Percentiles rank a stretch among this genome's conserved stretches.
These are phyloP conservation scores for Panthera tigris DNA, from an alignment of 2,113 vertebrate species.

Conservation along the genomic window DNA sequence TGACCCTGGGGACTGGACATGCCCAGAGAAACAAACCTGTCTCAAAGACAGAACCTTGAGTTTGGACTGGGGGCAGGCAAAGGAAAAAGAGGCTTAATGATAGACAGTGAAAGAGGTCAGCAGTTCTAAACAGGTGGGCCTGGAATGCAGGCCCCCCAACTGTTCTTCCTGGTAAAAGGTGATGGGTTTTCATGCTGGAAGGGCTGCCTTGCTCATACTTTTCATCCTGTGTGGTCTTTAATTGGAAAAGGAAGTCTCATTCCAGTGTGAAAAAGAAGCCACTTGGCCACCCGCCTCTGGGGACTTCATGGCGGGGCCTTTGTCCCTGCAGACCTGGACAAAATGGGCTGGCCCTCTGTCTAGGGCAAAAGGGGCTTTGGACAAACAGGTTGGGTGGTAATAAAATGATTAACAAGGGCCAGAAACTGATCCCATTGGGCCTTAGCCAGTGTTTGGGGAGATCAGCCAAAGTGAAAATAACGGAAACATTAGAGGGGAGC, in stretches of 20 bases:
- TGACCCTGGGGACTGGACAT: neutral
- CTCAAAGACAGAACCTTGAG: neutral
- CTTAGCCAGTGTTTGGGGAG: neutral
- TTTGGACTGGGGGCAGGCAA: neutral
- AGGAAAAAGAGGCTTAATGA: neutral
- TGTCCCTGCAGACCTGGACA: neutral
- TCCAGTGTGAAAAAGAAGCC: conserved; percentile 31
- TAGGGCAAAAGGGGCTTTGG: neutral
- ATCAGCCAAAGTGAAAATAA: neutral
- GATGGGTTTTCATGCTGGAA: neutral
- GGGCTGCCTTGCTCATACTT: neutral
- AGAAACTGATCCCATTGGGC: neutral
- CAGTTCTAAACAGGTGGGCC: neutral
- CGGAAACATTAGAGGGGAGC: neutral
- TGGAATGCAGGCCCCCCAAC: neutral
- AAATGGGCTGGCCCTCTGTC: neutral
- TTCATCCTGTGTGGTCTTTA: conserved; percentile 38
- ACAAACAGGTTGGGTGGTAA: neutral
- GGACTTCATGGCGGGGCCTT: neutral
- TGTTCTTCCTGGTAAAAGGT: neutral
- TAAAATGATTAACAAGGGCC: neutral
- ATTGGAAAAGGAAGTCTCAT: neutral
- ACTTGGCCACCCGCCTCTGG: neutral
- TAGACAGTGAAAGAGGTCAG: neutral
- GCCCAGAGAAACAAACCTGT: neutral